Evolutionary conservation across 2,797 vertebrate species (phyloP).

Genomic region (Basileuterus tristriatus): DNA sequence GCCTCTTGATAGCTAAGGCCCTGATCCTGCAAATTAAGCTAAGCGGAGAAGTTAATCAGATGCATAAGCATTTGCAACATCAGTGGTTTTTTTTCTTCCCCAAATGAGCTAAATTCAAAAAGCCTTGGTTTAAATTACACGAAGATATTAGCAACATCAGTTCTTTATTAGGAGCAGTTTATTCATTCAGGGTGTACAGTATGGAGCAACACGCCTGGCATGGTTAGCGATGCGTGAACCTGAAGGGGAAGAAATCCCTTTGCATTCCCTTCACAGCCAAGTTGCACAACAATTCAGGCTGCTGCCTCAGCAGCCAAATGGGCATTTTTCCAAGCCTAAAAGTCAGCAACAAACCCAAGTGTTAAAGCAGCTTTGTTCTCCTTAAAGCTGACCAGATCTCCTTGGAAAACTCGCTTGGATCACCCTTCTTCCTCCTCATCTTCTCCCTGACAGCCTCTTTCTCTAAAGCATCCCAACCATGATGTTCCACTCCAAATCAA

Average conservation of each 20-base stretch:
- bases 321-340: slow-evolving; percentile 61
- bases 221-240: slow-evolving; percentile 69
- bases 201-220: slow-evolving; percentile 52
- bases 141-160: slow-evolving; percentile 42
- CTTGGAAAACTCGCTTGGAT: background rate
- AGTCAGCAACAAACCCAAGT: slow-evolving; percentile 30
- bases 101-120: slow-evolving; percentile 61
- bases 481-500: background rate
- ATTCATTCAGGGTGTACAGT: slow-evolving; percentile 58
- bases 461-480: background rate
- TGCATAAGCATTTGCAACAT: slow-evolving; percentile 66
- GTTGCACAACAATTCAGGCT: slow-evolving; percentile 65
- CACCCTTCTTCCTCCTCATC: background rate
- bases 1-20: slow-evolving; percentile 68
- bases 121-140: slow-evolving; percentile 65
- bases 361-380: slow-evolving; percentile 30
- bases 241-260: slow-evolving; percentile 58
- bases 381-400: background rate
- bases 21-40: slow-evolving; percentile 70
- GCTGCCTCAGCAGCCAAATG: slow-evolving; percentile 66
- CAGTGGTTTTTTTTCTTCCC: slow-evolving; percentile 46
- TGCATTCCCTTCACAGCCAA: slow-evolving; percentile 71
- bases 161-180: slow-evolving; percentile 53
- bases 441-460: background rate
- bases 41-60: slow-evolving; percentile 58